phyloP scores from a whole-genome alignment of 2,113 vertebrate genomes.

The Melanerpes aurifrons region DNA sequence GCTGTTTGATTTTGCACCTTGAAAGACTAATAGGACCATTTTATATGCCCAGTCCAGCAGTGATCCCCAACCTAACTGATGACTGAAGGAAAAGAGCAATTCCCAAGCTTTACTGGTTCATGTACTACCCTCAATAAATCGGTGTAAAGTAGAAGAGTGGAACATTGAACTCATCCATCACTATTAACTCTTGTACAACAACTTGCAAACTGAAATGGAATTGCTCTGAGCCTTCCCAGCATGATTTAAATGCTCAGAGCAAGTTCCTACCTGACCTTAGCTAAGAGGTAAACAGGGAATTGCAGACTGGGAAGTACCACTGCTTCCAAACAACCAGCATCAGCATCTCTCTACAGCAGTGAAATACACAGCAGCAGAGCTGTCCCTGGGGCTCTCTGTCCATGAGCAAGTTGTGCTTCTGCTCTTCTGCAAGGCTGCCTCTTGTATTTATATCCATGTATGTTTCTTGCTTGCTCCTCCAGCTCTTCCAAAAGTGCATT shows the following conservation, averaged over 20 bases:
- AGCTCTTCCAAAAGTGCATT: neutral
- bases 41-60: neutral
- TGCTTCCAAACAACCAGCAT: neutral
- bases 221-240: neutral
- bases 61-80: neutral
- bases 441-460: neutral
- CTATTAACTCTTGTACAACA: neutral
- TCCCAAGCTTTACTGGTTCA: neutral
- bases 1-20: neutral
- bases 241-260: neutral
- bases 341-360: neutral
- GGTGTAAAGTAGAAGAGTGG: neutral
- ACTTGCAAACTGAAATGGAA: neutral
- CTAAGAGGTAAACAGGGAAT: neutral
- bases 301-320: neutral
- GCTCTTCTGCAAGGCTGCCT: neutral
- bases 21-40: neutral
- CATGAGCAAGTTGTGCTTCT: neutral
- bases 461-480: neutral
- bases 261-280: neutral
- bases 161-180: constrained; percentile 9
- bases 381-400: neutral
- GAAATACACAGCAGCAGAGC: neutral
- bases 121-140: neutral
- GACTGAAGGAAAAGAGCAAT: neutral